Conservation (phyloP, 2,888 invertebrate genomes). For the Blastobasis lacticolella region DNA sequence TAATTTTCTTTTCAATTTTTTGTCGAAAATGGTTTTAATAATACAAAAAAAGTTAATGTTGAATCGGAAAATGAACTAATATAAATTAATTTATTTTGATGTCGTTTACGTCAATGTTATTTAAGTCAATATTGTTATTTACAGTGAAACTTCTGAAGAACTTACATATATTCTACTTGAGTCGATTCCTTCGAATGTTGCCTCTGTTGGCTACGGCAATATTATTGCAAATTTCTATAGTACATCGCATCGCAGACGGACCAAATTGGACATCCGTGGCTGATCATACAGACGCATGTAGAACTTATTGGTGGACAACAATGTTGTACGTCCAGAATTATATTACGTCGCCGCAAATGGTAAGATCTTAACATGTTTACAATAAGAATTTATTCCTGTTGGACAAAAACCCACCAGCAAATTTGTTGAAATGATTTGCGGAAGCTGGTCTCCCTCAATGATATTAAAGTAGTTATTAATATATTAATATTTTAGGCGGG, state of each 20-base stretch:
- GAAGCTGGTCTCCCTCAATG: no score
- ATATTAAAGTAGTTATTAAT: no score
- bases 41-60: not conserved
- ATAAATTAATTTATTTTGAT: no score
- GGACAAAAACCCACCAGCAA: no score
- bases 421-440: no score
- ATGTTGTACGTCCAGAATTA: constrained; percentile 29
- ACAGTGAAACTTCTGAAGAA: constrained; percentile 39
- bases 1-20: not conserved
- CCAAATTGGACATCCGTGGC: constrained; percentile 33
- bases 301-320: constrained; percentile 31
- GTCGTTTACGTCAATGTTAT: no score
- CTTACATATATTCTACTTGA: constrained; percentile 47
- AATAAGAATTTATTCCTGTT: no score
- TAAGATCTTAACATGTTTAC: constrained; percentile 4
- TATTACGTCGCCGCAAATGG: constrained; percentile 12
- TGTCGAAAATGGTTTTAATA: no score
- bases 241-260: constrained; percentile 41
- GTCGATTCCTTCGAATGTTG: constrained; percentile 48
- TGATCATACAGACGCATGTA: constrained; percentile 20
- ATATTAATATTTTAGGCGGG: no score
- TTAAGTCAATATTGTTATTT: constrained; percentile 15
- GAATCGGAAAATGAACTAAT: no score
- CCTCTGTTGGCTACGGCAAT: constrained; percentile 38
- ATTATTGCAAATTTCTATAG: constrained; percentile 39